Conservation (phyloP, 2,888 invertebrate species). For the Eristalinus sepulchralis region DNA sequence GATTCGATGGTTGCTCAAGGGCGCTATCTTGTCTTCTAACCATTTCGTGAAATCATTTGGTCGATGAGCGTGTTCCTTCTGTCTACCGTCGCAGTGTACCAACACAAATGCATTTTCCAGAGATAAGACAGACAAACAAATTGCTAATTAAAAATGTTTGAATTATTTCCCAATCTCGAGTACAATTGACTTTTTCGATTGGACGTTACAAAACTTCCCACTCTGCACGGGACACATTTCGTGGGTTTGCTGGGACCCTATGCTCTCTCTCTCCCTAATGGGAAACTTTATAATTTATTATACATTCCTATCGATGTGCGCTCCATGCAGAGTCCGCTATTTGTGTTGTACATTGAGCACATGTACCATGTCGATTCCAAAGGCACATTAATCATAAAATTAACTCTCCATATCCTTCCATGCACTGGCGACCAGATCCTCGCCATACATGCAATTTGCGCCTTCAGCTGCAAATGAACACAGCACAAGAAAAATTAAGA, state of each 20-base stretch:
- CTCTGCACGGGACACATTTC: not conserved
- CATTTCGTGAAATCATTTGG: no score
- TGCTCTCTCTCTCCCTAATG: constrained; percentile 57
- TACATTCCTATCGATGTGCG: constrained; percentile 69
- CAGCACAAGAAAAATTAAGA: constrained; percentile 26
- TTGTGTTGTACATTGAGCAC: constrained; percentile 60
- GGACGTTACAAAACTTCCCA: not conserved
- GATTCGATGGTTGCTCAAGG: no score
- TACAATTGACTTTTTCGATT: not conserved
- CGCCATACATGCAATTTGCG: constrained; percentile 60
- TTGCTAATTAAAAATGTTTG: not conserved
- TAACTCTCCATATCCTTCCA: constrained; percentile 69
- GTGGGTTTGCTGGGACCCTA: not conserved
- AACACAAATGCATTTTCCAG: no score
- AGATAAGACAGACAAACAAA: not conserved
- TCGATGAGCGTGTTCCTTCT: no score
- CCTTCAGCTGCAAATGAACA: constrained; percentile 69
- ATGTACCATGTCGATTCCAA: constrained; percentile 71
- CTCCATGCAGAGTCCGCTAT: not conserved
- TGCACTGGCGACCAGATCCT: constrained; percentile 9
- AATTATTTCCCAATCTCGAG: not conserved
- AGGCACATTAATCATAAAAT: constrained; percentile 72
- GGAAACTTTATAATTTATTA: constrained; percentile 72
- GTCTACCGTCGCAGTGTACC: no score
- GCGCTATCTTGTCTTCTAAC: no score